Base-by-base conservation (phyloP, 2,888 invertebrate species). In the Conchocele bisecta region DNA sequence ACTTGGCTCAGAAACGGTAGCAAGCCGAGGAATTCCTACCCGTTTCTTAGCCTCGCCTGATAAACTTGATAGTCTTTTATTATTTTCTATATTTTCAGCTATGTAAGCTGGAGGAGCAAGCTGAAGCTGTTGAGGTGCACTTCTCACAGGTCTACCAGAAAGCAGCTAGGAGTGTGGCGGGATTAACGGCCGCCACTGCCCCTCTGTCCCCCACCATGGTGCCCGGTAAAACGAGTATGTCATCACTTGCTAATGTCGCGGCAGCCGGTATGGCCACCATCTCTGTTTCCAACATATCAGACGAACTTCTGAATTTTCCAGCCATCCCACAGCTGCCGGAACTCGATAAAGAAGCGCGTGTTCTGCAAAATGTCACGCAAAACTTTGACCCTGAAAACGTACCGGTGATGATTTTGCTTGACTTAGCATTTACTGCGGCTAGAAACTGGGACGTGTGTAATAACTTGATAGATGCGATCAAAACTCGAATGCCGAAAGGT, bases 191-290 rank as follows among this genome's bases (percentile, higher is more conserved):
- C 22, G 74, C 75, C 48, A 53, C 64, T 28, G 53, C 79, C 26
- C 63, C 64, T 26, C 57, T 66, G 22, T 26, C 65, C 24, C 46
- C 64, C 13, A 59, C 60, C 15, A 70, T 68, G 33, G 24, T 69
- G 39, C 64, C 69, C 9, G 75, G 72, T 1, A 73, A 69, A 58
- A 54, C 75, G 15, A 83, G 80, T 41, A 79, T 85, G 60, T 80
- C 80, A 41, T 83, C 83, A n/a, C 64, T 88, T 5, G 85, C 82
- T n/a, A 85, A 69, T 59, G 86, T 85, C 7, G 88, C 88, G 28
- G 87, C 88, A 20, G 88, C 87, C n/a, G 89, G 88, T 0, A 78
- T 88, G 20, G 87, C 87, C 15, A 84, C 86, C 5, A 86, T 86
- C 20, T 83, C 86, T 13, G 78, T 88, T 3, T 79, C 86, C 2